Conservation (phyloP, 2,113 vertebrate species). For the Patagioenas fasciata region DNA sequence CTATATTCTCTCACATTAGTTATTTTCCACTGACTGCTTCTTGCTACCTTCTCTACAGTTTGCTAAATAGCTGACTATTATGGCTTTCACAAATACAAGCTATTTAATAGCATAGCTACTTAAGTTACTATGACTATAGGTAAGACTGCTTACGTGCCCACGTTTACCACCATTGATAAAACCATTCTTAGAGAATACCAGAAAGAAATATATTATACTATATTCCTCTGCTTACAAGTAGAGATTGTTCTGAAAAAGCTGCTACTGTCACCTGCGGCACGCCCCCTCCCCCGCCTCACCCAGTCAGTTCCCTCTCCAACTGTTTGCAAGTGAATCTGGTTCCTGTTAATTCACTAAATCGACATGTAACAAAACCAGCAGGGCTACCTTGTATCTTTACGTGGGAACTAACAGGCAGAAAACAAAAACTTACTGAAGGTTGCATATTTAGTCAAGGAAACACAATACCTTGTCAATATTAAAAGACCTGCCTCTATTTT, state of each 20-base stretch:
- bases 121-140: background rate
- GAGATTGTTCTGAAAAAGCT: background rate
- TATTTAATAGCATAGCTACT: background rate
- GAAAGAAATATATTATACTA: background rate
- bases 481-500: background rate
- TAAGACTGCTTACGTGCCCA: background rate
- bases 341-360: constrained; percentile 15
- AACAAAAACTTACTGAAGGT: background rate
- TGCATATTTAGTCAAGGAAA: background rate
- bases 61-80: background rate
- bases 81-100: background rate
- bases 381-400: background rate
- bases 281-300: accelerated
- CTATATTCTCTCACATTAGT: background rate
- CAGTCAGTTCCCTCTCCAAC: background rate
- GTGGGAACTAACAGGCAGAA: background rate
- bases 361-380: background rate
- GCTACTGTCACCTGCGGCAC: background rate
- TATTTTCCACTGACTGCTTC: background rate
- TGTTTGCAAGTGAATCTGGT: background rate
- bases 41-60: background rate
- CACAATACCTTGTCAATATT: background rate
- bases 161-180: background rate
- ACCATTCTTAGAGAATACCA: background rate
- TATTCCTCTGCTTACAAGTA: background rate